Conservation (phyloP, 2,888 invertebrate genomes). For the Tortricodes alternella region DNA sequence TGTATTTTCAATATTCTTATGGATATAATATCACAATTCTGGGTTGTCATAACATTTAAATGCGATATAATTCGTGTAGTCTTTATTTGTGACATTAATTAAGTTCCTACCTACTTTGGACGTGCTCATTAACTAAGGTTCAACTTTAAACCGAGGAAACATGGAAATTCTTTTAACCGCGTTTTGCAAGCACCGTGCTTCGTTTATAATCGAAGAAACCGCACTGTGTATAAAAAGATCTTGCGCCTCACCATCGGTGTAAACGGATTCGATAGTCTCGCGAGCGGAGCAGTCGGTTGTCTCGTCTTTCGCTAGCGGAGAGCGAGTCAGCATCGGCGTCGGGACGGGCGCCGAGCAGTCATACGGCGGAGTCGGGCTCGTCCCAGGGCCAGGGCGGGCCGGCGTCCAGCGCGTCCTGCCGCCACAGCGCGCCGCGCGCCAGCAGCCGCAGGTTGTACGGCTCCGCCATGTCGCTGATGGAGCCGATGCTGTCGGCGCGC, state of each 20-base stretch:
- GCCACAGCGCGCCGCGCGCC: conserved; percentile 68
- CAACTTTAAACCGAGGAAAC: not conserved
- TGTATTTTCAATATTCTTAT: conserved; percentile 50
- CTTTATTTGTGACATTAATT: conserved; percentile 31
- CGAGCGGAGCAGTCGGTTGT: conserved; percentile 1
- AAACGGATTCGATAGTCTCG: conserved; percentile 6
- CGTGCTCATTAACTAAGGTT: conserved; percentile 4
- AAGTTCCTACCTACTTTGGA: conserved; percentile 7
- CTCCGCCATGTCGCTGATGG: conserved; percentile 67
- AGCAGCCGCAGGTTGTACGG: conserved; percentile 74
- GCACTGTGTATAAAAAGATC: not conserved
- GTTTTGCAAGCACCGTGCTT: not conserved
- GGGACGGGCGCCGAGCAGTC: conserved; percentile 38
- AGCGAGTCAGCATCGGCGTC: not conserved
- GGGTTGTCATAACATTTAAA: conserved; percentile 57
- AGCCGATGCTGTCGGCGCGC: conserved; percentile 55
- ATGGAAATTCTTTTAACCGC: conserved; percentile 4
- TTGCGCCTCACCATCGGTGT: not conserved
- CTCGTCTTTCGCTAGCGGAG: not conserved
- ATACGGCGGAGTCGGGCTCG: conserved; percentile 76
- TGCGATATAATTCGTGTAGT: conserved; percentile 51
- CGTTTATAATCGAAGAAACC: conserved; percentile 12
- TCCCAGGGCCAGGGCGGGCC: conserved; percentile 78
- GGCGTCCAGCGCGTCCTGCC: conserved; percentile 76
- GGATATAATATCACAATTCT: conserved; percentile 63